Evolutionary conservation across 2,797 vertebrate genomes (phyloP), one percentile per base, ranked within the genome.

Genomic region (Synaphobranchus kaupii): DNA sequence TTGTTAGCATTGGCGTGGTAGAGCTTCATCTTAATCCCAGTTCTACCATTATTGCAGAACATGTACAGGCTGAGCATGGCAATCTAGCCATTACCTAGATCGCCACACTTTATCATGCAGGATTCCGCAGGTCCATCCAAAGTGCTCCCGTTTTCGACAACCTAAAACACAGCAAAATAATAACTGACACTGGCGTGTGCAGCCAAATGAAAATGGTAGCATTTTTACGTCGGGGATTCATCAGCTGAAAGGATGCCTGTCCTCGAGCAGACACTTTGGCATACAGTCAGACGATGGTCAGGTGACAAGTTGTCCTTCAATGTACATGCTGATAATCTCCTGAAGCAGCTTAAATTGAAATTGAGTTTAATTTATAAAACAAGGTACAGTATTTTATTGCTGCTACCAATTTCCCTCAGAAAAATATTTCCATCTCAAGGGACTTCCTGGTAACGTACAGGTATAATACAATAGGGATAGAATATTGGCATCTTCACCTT

Each of bases 121-220:
- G 94, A 93, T 92, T 94, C 92, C 89, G 95, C 89, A 50, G 95
- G 94, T 92, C 95, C 96, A 90, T 96, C 95, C 90, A 95, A 91
- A 60, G 96, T 93, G 82, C 8, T 87, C 3, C 94, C 90, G 4
- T 94, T 94, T 68, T 94, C 91, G 90, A 96, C 90, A 85, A 96
- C 92, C 97, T 97, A 90, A 88, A 68, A 91, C 50, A 81, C 78
- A 81, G 76, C 47, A 50, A 84, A 66, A 31, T n/a, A 71, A 22
- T 50, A 81, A n/a, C 47, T 81, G 22, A 48, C 78, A 20, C 20
- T 8, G 13, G 63, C 63, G 28, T 20, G 71, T 39, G 39, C 34
- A 76, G 34, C 63, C 63, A 68, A 68, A 28, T 28, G 25, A 7
- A n/a, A 28, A 9, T 1, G 8, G 63, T 28, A 28, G 25, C n/a